A percentile compares a stretch with the other conserved stretches of the same genome.
These are phyloP conservation scores for Cataglyphis rosenhaueri DNA, from an alignment of 2,888 invertebrate genomes.

Conservation along the genomic window DNA sequence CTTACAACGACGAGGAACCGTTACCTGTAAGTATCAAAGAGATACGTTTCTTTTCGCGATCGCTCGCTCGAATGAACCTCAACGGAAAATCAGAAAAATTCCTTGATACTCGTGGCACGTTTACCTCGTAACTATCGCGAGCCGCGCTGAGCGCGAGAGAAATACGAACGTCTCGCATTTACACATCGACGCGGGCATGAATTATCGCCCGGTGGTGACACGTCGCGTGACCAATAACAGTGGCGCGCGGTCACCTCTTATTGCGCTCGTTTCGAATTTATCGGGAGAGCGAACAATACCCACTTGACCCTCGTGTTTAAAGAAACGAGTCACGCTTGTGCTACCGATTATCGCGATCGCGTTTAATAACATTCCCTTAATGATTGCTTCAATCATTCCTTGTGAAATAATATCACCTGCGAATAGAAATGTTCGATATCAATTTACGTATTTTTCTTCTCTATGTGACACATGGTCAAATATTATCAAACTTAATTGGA, in stretches of 20 bases:
- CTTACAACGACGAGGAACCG: slow-evolving; percentile 6
- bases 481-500: not conserved
- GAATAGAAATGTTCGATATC: not conserved
- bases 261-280: slow-evolving; percentile 32
- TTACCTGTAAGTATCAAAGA: slow-evolving; percentile 29
- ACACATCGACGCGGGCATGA: slow-evolving; percentile 41
- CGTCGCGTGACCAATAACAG: slow-evolving; percentile 22
- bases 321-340: not conserved
- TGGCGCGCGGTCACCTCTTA: not conserved
- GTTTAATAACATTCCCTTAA: not conserved
- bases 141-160: slow-evolving; percentile 38
- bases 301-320: slow-evolving; percentile 3
- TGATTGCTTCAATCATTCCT: not conserved
- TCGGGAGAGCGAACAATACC: slow-evolving; percentile 26
- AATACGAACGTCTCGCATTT: slow-evolving; percentile 50
- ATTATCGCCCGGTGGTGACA: slow-evolving; percentile 41
- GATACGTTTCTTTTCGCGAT: slow-evolving; percentile 38
- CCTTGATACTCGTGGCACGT: slow-evolving; percentile 64
- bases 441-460: not conserved
- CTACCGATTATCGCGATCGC: not conserved
- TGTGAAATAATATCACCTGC: not conserved
- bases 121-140: slow-evolving; percentile 48
- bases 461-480: not conserved
- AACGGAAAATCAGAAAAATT: slow-evolving; percentile 58
- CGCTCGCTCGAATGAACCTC: slow-evolving; percentile 16